Conservation (phyloP, 1,140 invertebrate genomes). For the Drosophila parvula region DNA sequence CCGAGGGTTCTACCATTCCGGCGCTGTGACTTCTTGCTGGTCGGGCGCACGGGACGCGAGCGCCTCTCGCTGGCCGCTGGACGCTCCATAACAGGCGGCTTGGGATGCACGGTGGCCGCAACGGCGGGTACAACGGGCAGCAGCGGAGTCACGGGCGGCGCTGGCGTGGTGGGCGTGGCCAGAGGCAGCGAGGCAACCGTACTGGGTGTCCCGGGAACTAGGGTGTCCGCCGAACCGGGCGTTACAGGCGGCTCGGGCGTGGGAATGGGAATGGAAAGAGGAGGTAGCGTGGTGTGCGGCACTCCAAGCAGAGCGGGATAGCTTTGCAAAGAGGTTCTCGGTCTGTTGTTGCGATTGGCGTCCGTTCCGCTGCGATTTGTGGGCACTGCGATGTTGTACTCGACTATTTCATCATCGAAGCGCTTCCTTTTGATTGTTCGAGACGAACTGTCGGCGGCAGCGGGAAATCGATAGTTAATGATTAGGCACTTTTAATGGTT, state of each 20-base stretch:
- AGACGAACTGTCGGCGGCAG: conserved; percentile 88
- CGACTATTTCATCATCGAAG: conserved; percentile 98
- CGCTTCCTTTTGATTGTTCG: conserved; percentile 97
- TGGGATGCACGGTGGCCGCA: conserved; percentile 26
- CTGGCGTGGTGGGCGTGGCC: conserved; percentile 35
- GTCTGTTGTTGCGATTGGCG: conserved; percentile 84
- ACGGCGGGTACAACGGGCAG: conserved; percentile 26
- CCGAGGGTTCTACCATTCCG: conserved; percentile 87
- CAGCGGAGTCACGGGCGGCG: conserved; percentile 29
- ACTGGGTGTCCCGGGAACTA: conserved; percentile 33
- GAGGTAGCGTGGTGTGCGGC: conserved; percentile 45
- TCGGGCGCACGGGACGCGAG: conserved; percentile 63
- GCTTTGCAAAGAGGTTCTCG: conserved; percentile 86
- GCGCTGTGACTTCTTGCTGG: conserved; percentile 84
- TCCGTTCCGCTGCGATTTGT: conserved; percentile 86
- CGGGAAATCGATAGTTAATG: neutral
- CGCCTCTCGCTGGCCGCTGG: conserved; percentile 37
- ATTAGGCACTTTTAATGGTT: neutral
- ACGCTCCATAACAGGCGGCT: conserved; percentile 51
- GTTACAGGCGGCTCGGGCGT: conserved; percentile 59
- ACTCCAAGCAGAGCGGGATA: conserved; percentile 84
- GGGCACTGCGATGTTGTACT: conserved; percentile 91
- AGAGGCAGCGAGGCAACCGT: conserved; percentile 27
- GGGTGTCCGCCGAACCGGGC: conserved; percentile 73
- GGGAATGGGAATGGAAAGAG: conserved; percentile 48